Evolutionary conservation across 2,888 invertebrate genomes (phyloP), one percentile per base, ranked within the genome.

Genomic region (Hololepta plana): DNA sequence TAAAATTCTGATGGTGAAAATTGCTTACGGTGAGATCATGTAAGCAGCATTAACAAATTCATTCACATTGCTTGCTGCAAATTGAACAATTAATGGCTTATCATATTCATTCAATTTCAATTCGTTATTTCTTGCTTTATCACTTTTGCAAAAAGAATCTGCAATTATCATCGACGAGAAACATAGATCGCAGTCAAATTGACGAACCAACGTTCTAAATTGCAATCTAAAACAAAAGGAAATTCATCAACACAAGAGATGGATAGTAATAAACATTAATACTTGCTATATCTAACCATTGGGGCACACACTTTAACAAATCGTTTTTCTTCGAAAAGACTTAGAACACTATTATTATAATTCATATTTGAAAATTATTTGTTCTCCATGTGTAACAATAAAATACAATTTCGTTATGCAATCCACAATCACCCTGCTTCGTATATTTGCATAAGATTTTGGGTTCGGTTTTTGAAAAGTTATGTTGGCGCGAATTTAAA

Each of bases 101-200:
- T 96, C 95, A 38, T 57, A 45, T 30, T 44, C 33, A 39, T 67
- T 72, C 2, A 82, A 84, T 4, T 71, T 64, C 47, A 88, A 87
- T 53, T 88, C 87, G 53, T 67, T 79, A 4, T 62, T 51, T 27
- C 96, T 67, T 8, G 93, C 93, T 55, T 84, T 80, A 28, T 69
- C 59, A 35, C 93, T 93, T 44, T 75, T 72, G 27, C 84, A 72
- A 56, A 95, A 95, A 2, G 90, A 88, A 51, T 90, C 81, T 0
- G 95, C 84, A 35, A 96, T 62, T 39, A 96, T 90, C 96, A 98
- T 96, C 1, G 96, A 95, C 0, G 93, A 87, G 47, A 82, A 96
- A 39, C 82, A 77, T 30, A 96, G 51, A 49, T 95, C 85, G 35
- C 85, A 87, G 23, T 72, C 72, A 53, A 88, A 90, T 33, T 72